Percentiles rank a stretch among this genome's conserved stretches.
phyloP scores from a whole-genome alignment of 2,797 vertebrate genomes.

The Xyrichtys novacula region DNA sequence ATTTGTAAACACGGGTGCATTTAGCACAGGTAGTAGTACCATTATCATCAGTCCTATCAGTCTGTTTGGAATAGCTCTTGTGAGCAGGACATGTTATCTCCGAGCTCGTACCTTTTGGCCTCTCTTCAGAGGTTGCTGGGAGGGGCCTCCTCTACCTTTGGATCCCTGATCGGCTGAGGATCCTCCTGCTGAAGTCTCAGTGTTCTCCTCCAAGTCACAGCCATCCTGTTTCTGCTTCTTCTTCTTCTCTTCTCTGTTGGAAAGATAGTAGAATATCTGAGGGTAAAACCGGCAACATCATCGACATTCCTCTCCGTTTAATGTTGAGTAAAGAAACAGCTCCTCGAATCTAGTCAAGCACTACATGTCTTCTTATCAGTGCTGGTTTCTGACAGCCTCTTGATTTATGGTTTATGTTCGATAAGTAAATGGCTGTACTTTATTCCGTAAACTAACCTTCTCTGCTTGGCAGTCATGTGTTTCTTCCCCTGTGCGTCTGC shows the following conservation, averaged over 20 bases:
- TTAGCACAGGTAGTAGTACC: no score
- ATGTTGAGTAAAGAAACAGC: no score
- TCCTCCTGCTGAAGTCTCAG: conserved; percentile 53
- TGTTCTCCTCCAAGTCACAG: conserved; percentile 76
- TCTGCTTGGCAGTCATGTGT: conserved; percentile 94
- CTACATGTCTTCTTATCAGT: no score
- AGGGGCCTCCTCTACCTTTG: conserved; percentile 72
- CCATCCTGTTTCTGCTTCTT: conserved; percentile 87
- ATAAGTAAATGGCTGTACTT: conserved; percentile 2
- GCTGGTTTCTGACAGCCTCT: neutral
- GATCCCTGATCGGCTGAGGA: conserved; percentile 57
- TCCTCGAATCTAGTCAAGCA: neutral
- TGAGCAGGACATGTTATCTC: conserved; percentile 4
- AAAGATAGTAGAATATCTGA: neutral
- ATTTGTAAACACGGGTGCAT: no score
- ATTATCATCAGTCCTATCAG: no score
- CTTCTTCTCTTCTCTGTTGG: conserved; percentile 92
- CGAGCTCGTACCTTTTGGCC: conserved; percentile 90
- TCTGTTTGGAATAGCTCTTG: no score
- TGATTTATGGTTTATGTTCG: neutral
- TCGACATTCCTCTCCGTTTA: neutral
- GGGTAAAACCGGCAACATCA: neutral
- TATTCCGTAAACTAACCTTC: conserved; percentile 84
- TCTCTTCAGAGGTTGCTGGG: conserved; percentile 88
- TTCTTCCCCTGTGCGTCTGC: conserved; percentile 85